A percentile compares a stretch with the other conserved stretches of the same genome.
Conservation (phyloP, 2,888 invertebrate genomes). For the Mongoloraphidia duomilia region DNA sequence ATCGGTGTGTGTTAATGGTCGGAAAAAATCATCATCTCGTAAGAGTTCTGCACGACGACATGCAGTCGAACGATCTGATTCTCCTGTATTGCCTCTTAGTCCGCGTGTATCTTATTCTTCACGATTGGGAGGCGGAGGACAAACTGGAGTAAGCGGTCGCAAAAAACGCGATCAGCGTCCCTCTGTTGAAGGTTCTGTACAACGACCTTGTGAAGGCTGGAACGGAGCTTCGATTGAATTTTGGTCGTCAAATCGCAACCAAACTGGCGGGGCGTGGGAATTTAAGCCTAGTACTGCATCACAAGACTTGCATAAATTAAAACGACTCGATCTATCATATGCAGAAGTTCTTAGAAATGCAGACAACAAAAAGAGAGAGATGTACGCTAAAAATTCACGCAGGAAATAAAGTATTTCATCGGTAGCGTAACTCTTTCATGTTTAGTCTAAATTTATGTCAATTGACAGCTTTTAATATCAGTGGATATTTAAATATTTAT, state of each 20-base stretch:
- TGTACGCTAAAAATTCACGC: neutral
- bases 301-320: slow-evolving; percentile 67
- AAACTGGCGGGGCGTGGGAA: slow-evolving; percentile 43
- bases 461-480: too few relatives aligned
- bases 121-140: slow-evolving; percentile 19
- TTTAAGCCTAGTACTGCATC: slow-evolving; percentile 60
- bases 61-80: slow-evolving; percentile 48
- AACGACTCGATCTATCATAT: slow-evolving; percentile 69
- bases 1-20: slow-evolving; percentile 47
- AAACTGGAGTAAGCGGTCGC: slow-evolving; percentile 30
- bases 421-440: too few relatives aligned
- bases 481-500: too few relatives aligned
- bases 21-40: slow-evolving; percentile 50
- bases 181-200: slow-evolving; percentile 27
- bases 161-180: slow-evolving; percentile 40
- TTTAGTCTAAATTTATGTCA: too few relatives aligned
- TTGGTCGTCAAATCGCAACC: slow-evolving; percentile 38
- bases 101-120: slow-evolving; percentile 43
- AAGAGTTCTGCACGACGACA: slow-evolving; percentile 49
- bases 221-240: slow-evolving; percentile 58
- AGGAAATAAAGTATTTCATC: neutral
- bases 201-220: slow-evolving; percentile 34
- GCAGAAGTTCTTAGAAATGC: slow-evolving; percentile 69
- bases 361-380: slow-evolving; percentile 30
- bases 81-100: slow-evolving; percentile 51